Base-by-base conservation (phyloP, 2,888 invertebrate species). In the Bombylius major region DNA sequence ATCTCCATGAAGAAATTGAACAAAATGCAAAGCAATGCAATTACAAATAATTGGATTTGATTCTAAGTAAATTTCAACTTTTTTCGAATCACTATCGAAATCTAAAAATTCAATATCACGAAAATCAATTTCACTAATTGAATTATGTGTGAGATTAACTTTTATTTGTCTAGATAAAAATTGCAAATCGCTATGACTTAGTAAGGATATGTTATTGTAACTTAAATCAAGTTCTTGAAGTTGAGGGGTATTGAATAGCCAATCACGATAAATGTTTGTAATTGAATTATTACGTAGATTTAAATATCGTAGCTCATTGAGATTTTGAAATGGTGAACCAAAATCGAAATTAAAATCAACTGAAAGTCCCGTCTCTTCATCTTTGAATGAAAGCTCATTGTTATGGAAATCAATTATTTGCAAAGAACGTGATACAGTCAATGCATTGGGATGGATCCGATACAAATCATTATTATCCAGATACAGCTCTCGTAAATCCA, bases 241-340 rank as follows among this genome's bases (percentile, higher is more conserved):
- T 9, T 75, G 66, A 0, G 72, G 62, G 55, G 80, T 78, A 60
- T 76, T 78, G 31, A 81, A 67, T 63, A 76, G 77, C 83, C 89
- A 87, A 64, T 87, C 86, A 5, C 71, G 70, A 65, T 79, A 84
- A 52, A 83, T 76, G 9, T 70, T 66, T 56, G 76, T 73, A 46
- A 88, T 80, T 47, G 78, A 77, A 67, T 87, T 87, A 63, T 82
- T 78, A 47, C 80, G 77, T 57, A 87, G 70, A 66, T 83, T 78
- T 34, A 87, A 72, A 55, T 77, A 70, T 62, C 77, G 75, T 52
- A 86, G 71, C 54, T 78, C 74, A 6, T 65, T 66, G 13, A 83
- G 78, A 48, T 73, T 67, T 23, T 75, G 71, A 62, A 86, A 83
- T 0, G 84, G 84, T 8, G 85, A 84, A 47, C 66, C 67, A 9